Conservation (phyloP, 2,113 vertebrate species). For the Cichladusa arquata region DNA sequence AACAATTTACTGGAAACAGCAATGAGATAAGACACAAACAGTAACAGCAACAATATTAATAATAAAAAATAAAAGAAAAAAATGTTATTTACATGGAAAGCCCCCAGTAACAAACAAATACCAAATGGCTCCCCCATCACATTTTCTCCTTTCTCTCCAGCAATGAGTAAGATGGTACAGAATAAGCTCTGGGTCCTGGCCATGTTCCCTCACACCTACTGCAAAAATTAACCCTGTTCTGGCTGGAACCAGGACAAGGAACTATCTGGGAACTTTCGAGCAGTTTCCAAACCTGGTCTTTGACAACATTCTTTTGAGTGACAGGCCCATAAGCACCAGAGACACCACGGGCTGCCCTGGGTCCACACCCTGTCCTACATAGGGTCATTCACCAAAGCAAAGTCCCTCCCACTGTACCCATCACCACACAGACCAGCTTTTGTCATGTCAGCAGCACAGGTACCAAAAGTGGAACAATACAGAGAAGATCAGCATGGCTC, state of each 20-base stretch:
- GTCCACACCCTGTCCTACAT: neutral
- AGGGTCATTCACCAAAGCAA: neutral
- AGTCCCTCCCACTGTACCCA: neutral
- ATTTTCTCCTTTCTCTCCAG: neutral
- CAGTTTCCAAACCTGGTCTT: neutral
- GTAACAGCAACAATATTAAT: neutral
- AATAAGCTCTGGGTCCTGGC: neutral
- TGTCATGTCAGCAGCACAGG: neutral
- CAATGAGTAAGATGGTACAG: neutral
- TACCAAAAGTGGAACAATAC: rapidly evolving
- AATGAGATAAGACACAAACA: neutral
- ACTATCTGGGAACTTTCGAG: neutral
- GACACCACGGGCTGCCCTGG: neutral
- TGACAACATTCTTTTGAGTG: neutral
- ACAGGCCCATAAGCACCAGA: neutral
- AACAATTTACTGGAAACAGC: neutral
- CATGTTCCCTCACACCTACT: neutral
- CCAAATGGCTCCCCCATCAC: neutral
- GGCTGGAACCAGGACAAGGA: neutral
- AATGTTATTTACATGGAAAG: neutral
- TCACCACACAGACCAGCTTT: neutral
- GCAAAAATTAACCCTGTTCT: neutral
- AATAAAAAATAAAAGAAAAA: neutral
- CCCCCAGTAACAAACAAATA: neutral
- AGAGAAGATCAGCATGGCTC: neutral